Evolutionary conservation across 2,113 vertebrate genomes (phyloP), one percentile per base, ranked within the genome.

Genomic region (Dolichotis patagonum): DNA sequence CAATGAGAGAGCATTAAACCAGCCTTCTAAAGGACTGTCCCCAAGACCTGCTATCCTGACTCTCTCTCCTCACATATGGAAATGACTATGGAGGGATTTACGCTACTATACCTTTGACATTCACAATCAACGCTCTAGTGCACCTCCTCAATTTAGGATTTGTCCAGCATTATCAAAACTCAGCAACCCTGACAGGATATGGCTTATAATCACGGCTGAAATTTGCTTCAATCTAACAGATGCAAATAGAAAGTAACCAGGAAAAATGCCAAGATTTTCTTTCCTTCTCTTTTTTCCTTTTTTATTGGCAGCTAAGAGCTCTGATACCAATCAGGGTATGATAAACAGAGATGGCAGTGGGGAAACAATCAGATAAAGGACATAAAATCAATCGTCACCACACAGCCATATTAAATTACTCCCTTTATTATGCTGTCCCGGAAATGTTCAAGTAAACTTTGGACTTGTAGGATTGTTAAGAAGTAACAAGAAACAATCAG

Each of bases 111-210:
- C 41, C 49, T 96, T 77, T 86, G 86, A 63, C 63, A 41, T 85
- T 93, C 73, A 81, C 46, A 96, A 94, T 97, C 96, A 97, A 80
- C 86, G 28, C 24, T 95, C 65, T 81, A 52, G 54, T 89, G 85
- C 65, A 78, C 38, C 32, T 77, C 93, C 62, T 62, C 73, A 80
- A 54, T 82, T 86, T 95, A 93, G 80, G 88, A 94, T 96, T 94
- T 97, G 75, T 88, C 84, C 62, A 60, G 54, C 54, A 93, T 95
- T 94, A 94, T 96, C 85, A 94, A 96, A 97, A 97, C 26, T 85
- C 89, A 96, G 41, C 89, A 96, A 95, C 83, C 96, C 85, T 98
- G 96, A 97, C 91, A 91, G 78, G 85, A 92, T 90, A 92, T 96
- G 90, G 80, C 91, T 96, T 88, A 38, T 35, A 26, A 54, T 71